Evolutionary conservation across 53 echinoderm and acorn worm genomes (phyloP).

Genomic region (Arbacia lixula): DNA sequence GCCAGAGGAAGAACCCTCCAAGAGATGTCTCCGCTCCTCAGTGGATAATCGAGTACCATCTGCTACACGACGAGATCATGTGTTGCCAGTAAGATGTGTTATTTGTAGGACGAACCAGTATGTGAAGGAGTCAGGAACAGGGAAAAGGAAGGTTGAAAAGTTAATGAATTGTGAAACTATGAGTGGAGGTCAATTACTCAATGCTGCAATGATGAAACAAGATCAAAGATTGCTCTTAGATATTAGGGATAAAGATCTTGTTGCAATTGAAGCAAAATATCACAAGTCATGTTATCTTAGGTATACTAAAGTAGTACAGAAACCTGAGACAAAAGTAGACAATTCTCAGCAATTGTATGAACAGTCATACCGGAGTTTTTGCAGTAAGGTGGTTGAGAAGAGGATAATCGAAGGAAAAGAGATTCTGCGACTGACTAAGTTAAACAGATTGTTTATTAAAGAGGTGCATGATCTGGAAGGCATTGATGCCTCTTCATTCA

Average conservation of each 20-base stretch:
- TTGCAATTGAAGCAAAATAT: neutral
- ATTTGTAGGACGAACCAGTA: conserved; percentile 5
- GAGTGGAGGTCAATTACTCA: neutral
- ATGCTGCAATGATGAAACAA: conserved; percentile 1
- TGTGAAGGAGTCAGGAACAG: neutral
- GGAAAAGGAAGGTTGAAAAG: conserved; percentile 2
- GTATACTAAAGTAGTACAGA: neutral
- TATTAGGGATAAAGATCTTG: neutral
- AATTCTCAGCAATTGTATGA: neutral
- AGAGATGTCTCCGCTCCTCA: neutral
- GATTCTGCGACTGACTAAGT: conserved; percentile 20
- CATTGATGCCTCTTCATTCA: conserved; percentile 29
- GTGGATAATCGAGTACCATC: neutral
- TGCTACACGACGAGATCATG: neutral
- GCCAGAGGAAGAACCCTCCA: neutral
- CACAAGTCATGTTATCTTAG: neutral
- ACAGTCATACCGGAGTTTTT: neutral
- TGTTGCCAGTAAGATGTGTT: neutral
- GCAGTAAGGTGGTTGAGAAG: neutral
- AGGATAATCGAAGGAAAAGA: neutral
- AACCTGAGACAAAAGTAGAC: neutral
- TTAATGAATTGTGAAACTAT: neutral
- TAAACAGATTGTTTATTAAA: conserved; percentile 39
- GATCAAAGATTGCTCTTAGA: neutral
- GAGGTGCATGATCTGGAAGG: conserved; percentile 43